Percentiles rank a stretch among this genome's conserved stretches.
phyloP scores from a whole-genome alignment of 2,888 invertebrate species.

The Temnothorax ravouxi region DNA sequence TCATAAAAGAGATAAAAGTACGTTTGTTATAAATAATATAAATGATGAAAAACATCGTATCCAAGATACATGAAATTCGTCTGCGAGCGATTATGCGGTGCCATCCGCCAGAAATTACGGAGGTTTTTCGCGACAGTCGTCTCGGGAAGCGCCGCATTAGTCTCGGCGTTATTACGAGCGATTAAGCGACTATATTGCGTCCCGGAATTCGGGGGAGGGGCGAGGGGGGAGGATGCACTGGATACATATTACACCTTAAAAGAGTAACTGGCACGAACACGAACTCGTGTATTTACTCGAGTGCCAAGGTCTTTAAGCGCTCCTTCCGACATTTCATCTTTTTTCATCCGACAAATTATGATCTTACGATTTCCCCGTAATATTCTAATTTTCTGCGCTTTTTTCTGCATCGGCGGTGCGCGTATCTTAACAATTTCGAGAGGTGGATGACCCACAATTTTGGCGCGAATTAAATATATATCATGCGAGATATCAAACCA shows the following conservation, averaged over 20 bases:
- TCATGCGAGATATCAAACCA: not conserved
- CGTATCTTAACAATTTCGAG: not conserved
- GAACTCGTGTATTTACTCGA: constrained; percentile 69
- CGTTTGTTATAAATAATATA: constrained; percentile 16
- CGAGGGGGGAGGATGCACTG: constrained; percentile 52
- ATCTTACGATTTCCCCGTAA: constrained; percentile 52
- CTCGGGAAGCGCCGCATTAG: constrained; percentile 72
- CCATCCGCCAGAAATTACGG: constrained; percentile 71
- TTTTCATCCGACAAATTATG: constrained; percentile 66
- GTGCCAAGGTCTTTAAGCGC: constrained; percentile 72
- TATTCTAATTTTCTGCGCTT: constrained; percentile 64
- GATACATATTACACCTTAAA: constrained; percentile 75
- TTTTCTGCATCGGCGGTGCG: constrained; percentile 22
- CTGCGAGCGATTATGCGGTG: constrained; percentile 59
- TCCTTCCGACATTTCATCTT: constrained; percentile 55
- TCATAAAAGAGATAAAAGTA: constrained; percentile 11
- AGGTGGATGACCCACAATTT: constrained; percentile 13
- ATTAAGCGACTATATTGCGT: constrained; percentile 74
- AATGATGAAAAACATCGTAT: constrained; percentile 28
- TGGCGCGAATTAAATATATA: not conserved
- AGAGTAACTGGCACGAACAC: constrained; percentile 72
- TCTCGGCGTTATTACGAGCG: constrained; percentile 79
- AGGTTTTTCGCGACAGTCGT: constrained; percentile 70
- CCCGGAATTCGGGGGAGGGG: constrained; percentile 62
- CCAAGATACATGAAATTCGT: constrained; percentile 43